Evolutionary conservation across 2,113 vertebrate genomes (phyloP).

Genomic region (Meriones unguiculatus): DNA sequence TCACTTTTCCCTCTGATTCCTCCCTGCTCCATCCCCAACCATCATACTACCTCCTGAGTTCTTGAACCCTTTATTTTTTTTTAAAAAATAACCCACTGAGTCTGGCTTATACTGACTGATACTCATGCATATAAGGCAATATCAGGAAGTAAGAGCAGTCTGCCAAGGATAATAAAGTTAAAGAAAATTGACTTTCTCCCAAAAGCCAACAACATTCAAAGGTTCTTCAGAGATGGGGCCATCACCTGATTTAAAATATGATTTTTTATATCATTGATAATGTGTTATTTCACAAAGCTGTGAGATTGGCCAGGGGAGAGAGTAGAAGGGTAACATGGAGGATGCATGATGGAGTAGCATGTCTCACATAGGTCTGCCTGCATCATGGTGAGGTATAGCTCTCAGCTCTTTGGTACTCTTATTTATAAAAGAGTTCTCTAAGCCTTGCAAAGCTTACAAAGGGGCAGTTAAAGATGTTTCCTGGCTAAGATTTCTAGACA

Average conservation of each 20-base stretch:
- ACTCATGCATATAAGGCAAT: not conserved
- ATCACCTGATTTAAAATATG: not conserved
- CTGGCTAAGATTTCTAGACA: not conserved
- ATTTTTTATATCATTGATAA: not conserved
- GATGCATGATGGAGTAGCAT: no score
- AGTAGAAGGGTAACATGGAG: not conserved
- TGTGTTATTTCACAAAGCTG: not conserved
- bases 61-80: not conserved
- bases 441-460: not conserved
- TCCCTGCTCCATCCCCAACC: not conserved
- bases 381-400: rapidly evolving
- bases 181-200: not conserved
- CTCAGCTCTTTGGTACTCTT: not conserved
- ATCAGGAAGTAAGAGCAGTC: not conserved
- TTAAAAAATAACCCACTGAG: not conserved
- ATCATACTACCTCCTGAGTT: not conserved
- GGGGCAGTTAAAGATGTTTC: not conserved
- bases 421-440: not conserved
- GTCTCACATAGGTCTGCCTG: not conserved
- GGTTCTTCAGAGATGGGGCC: not conserved
- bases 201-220: not conserved
- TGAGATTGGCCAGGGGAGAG: not conserved
- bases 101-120: not conserved
- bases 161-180: not conserved
- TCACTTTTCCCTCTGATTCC: no score